A percentile compares a stretch with the other conserved stretches of the same genome.
Evolutionary conservation across 2,888 invertebrate species (phyloP).

Genomic region (Hoplodrina ambigua): DNA sequence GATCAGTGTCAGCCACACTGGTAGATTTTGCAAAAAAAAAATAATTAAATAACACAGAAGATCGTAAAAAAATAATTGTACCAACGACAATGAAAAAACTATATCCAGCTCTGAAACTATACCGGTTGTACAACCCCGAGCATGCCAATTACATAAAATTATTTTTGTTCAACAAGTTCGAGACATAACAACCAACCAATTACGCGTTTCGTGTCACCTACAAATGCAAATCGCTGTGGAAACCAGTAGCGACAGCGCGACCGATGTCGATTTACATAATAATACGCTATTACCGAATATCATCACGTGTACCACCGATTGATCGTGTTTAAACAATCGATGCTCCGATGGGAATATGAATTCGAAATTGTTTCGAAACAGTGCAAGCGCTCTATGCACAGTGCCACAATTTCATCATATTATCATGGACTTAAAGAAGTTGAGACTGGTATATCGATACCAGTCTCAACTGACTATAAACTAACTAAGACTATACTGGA

Average conservation of each 20-base stretch:
- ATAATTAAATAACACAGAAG: not conserved
- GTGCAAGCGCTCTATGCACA: not conserved
- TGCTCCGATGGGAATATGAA: constrained; percentile 32
- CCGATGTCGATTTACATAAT: constrained; percentile 59
- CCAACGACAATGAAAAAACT: constrained; percentile 3
- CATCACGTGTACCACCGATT: constrained; percentile 51
- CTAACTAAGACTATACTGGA: no score
- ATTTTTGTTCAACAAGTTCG: constrained; percentile 35
- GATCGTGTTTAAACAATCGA: constrained; percentile 52
- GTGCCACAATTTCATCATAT: not conserved
- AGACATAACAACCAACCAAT: constrained; percentile 37
- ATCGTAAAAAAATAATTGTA: not conserved
- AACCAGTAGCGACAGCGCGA: constrained; percentile 48
- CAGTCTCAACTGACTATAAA: no score
- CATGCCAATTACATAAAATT: constrained; percentile 38
- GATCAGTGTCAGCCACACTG: not conserved
- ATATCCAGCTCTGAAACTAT: constrained; percentile 14
- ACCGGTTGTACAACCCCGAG: constrained; percentile 25
- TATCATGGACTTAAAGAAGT: not conserved
- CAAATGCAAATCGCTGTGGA: constrained; percentile 48
- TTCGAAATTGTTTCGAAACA: constrained; percentile 4
- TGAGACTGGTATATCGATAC: not conserved
- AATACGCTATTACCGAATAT: constrained; percentile 58
- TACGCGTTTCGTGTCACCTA: constrained; percentile 49
- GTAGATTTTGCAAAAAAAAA: not conserved